Evolutionary conservation across 1,140 invertebrate species (phyloP), one percentile per base, ranked within the genome.

Genomic region (Drosophila ogumai): DNA sequence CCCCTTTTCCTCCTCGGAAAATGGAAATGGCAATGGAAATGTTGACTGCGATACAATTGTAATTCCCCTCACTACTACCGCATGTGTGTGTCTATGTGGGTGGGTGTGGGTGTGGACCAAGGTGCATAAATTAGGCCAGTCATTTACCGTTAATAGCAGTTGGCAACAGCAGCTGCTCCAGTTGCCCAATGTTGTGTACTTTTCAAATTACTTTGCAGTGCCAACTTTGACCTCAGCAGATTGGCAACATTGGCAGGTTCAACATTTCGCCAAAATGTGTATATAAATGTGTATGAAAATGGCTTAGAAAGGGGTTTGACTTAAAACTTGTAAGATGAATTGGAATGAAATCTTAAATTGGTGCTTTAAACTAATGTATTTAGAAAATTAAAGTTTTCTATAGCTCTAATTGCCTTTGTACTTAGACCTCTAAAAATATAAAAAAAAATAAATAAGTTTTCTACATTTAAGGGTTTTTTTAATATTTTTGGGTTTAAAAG

Each of bases 141-240:
- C 84, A 87, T 88, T 87, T 88, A 76, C 68, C 71, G 72, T 87
- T 87, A 87, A 87, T 80, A 84, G 76, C 71, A 76, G 82, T 78
- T 78, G 75, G 66, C 63, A 68, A 46, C 34, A 52, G 36, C 69
- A 72, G 69, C 68, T 72, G 68, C 68, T 72, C 68, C 54, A 72
- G 44, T 36, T 72, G 54, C 66, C 44, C 44, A 49, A 73, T 75
- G 61, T 72, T 82, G 81, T 85, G 77, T 73, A 77, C 81, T 73
- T 85, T 85, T 52, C 41, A 77, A 84, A 81, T 85, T 84, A 63
- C 81, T 73, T 82, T 71, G 50, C 46, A 63, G 41, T 55, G 71
- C 44, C 68, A 73, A 63, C 55, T 55, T 40, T 68, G 64, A 67
- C 71, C 60, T 31, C 25, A 59, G 64, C 22, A 46, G 40, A 56